Conservation (phyloP, 2,797 vertebrate species). For the Amphiprion clarkii region DNA sequence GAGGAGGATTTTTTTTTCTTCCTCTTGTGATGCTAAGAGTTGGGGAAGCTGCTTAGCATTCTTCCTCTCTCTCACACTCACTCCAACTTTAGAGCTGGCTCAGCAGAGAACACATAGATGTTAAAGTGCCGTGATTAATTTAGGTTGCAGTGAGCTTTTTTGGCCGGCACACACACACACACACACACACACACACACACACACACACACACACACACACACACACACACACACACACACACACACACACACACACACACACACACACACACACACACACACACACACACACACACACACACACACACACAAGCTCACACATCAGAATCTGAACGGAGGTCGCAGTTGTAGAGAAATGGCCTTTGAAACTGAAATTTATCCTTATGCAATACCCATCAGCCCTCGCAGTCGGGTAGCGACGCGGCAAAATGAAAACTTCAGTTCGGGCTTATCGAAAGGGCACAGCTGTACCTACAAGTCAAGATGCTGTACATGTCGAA, state of each 20-base stretch:
- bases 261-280: slow-evolving; percentile 17
- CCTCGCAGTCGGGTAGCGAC: slow-evolving; percentile 25
- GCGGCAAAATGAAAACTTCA: slow-evolving; percentile 37
- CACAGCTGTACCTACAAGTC: slow-evolving; percentile 36
- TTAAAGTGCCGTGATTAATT: slow-evolving; percentile 79
- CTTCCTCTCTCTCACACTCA: slow-evolving; percentile 41
- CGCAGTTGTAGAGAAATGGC: slow-evolving; percentile 46
- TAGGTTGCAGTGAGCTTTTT: slow-evolving; percentile 68
- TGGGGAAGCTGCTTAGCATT: slow-evolving; percentile 64
- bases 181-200: neutral
- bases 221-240: slow-evolving; percentile 4
- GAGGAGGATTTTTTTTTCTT: slow-evolving; percentile 41
- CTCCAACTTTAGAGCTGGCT: slow-evolving; percentile 75
- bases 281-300: slow-evolving; percentile 5
- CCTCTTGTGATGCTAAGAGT: slow-evolving; percentile 40
- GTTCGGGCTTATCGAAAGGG: slow-evolving; percentile 53
- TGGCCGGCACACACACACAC: slow-evolving; percentile 23
- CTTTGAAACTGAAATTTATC: slow-evolving; percentile 45
- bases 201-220: slow-evolving; percentile 17
- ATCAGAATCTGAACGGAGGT: slow-evolving; percentile 42
- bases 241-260: neutral
- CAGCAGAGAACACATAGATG: slow-evolving; percentile 76
- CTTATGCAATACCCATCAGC: slow-evolving; percentile 32
- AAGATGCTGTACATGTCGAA: slow-evolving; percentile 14
- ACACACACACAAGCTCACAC: slow-evolving; percentile 13